These are phyloP conservation scores for Leistus spinibarbis DNA, from an alignment of 2,888 invertebrate genomes.

Conservation along the genomic window DNA sequence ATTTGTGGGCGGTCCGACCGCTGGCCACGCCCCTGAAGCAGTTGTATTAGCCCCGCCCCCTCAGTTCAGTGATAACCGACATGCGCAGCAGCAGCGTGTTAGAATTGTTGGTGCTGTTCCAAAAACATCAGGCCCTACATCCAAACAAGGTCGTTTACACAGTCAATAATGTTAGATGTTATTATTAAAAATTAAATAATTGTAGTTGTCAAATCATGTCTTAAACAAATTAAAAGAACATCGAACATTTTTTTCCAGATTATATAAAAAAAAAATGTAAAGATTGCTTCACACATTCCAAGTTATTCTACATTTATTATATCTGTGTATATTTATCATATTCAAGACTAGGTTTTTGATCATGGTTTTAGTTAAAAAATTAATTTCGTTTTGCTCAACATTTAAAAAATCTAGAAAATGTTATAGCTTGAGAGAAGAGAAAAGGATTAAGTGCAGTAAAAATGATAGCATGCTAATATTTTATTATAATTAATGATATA, in stretches of 20 bases:
- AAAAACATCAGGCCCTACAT: conserved; percentile 59
- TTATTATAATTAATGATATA: too few relatives aligned
- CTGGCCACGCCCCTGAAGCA: conserved; percentile 60
- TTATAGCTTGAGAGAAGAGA: too few relatives aligned
- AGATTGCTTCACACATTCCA: background rate
- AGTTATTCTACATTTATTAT: background rate
- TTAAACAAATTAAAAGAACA: background rate
- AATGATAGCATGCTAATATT: too few relatives aligned
- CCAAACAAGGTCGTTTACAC: conserved; percentile 55
- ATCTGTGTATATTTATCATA: background rate
- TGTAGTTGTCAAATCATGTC: background rate
- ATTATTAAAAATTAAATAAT: background rate
- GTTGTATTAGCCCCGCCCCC: conserved; percentile 82
- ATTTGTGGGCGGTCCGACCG: conserved; percentile 58
- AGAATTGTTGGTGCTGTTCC: conserved; percentile 85
- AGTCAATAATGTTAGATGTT: conserved; percentile 51
- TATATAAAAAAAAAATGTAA: background rate
- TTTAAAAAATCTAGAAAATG: too few relatives aligned
- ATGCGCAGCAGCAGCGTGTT: conserved; percentile 64
- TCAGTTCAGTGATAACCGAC: conserved; percentile 80
- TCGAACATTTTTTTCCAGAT: conserved; percentile 1
- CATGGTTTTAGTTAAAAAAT: background rate
- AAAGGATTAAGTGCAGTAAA: too few relatives aligned
- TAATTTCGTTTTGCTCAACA: background rate
- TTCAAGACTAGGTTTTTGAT: background rate